A percentile compares a stretch with the other conserved stretches of the same genome.
Evolutionary conservation across 2,797 vertebrate species (phyloP).

Genomic region (Muscicapa comitata): DNA sequence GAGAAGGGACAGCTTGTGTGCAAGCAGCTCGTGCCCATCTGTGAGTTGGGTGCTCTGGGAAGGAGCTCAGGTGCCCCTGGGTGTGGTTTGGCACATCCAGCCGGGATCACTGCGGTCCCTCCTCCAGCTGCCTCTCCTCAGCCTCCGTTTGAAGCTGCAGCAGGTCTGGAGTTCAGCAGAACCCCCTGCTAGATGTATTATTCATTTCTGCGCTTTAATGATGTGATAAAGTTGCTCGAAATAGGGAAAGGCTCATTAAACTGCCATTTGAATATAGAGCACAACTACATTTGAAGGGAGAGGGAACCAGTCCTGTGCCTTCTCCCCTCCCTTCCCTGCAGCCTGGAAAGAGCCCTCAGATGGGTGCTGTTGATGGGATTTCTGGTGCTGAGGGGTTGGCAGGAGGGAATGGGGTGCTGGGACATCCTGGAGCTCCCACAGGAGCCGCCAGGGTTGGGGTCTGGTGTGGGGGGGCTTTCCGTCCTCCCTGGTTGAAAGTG

Average conservation of each 20-base stretch:
- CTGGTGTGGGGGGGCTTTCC: neutral
- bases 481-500: neutral
- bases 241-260: constrained; percentile 89
- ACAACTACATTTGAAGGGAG: constrained; percentile 74
- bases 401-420: neutral
- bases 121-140: neutral
- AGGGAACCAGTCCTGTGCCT: constrained; percentile 51
- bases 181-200: constrained; percentile 87
- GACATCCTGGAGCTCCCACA: neutral
- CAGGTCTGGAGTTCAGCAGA: constrained; percentile 76
- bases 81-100: neutral
- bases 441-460: neutral
- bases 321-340: neutral
- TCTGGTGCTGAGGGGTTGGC: constrained; percentile 37
- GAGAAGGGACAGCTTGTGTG: neutral
- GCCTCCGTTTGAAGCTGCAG: constrained; percentile 66
- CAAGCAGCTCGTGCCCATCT: neutral
- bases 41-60: neutral
- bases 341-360: neutral
- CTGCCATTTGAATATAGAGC: constrained; percentile 86
- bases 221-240: constrained; percentile 84
- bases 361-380: neutral
- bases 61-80: neutral
- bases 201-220: constrained; percentile 85
- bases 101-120: neutral